A percentile compares a stretch with the other conserved stretches of the same genome.
phyloP scores from a whole-genome alignment of 92 coral and sea anemone genomes.

The Nematostella vectensis region DNA sequence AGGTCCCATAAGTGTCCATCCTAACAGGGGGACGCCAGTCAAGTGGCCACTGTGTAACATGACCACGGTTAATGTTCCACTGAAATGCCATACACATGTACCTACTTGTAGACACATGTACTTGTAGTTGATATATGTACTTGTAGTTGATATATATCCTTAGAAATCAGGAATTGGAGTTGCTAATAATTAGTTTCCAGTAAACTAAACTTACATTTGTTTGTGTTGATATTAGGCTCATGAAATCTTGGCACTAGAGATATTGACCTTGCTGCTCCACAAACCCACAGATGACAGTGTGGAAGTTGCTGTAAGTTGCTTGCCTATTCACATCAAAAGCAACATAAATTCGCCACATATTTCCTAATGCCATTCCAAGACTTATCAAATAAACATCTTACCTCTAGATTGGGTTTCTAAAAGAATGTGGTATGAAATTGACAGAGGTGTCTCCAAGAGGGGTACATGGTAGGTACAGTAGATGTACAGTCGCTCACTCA shows the following conservation, averaged over 20 bases:
- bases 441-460: constrained; percentile 97
- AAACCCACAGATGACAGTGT: constrained; percentile 99
- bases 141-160: too few relatives aligned
- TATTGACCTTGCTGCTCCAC: constrained; percentile 72
- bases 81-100: too few relatives aligned
- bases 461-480: constrained; percentile 76
- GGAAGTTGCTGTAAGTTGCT: constrained; percentile 79
- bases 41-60: too few relatives aligned
- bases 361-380: not conserved
- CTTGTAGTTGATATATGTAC: too few relatives aligned
- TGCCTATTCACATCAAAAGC: not conserved
- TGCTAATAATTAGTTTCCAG: too few relatives aligned
- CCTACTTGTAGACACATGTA: too few relatives aligned
- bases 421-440: constrained; percentile 84
- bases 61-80: too few relatives aligned
- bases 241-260: constrained; percentile 83
- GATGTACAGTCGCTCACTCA: too few relatives aligned
- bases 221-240: constrained; percentile 82
- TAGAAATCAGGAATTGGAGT: too few relatives aligned
- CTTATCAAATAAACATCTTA: not conserved
- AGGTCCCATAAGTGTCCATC: too few relatives aligned
- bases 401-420: constrained; percentile 81
- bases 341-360: not conserved
- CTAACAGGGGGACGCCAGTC: too few relatives aligned
- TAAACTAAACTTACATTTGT: too few relatives aligned